These are phyloP conservation scores for Equus przewalskii DNA, from an alignment of 2,113 vertebrate genomes.

Conservation along the genomic window DNA sequence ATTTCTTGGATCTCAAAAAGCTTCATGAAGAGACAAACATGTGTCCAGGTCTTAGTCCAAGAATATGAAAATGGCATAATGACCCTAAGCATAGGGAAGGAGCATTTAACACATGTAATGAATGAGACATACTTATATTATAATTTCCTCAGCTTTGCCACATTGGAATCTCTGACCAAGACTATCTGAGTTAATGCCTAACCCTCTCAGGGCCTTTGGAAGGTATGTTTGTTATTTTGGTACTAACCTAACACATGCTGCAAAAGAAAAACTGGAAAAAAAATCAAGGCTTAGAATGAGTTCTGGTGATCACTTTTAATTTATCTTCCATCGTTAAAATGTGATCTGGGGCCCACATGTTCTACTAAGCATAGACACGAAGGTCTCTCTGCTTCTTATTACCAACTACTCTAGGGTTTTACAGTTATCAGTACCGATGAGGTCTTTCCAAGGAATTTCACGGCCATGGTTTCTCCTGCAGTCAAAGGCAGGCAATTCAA, in stretches of 20 bases:
- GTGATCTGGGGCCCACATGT: constrained; percentile 75
- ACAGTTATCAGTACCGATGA: constrained; percentile 70
- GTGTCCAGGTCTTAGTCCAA: constrained; percentile 7
- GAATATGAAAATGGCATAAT: neutral
- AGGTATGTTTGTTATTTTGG: constrained; percentile 71
- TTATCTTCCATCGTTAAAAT: constrained; percentile 78
- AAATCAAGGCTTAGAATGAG: constrained; percentile 77
- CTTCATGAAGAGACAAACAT: constrained; percentile 42
- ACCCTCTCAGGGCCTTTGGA: neutral
- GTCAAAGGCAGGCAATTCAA: constrained; percentile 67
- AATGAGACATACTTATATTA: neutral
- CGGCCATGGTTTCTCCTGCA: constrained; percentile 71
- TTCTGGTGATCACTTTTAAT: constrained; percentile 80
- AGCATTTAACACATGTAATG: neutral
- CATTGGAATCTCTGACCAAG: constrained; percentile 49
- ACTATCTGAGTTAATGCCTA: neutral
- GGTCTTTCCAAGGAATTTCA: constrained; percentile 81
- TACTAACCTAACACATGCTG: constrained; percentile 57
- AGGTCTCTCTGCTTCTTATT: constrained; percentile 76
- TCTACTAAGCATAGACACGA: constrained; percentile 70
- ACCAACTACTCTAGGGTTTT: constrained; percentile 72
- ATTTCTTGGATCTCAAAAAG: constrained; percentile 42
- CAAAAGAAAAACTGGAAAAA: constrained; percentile 51
- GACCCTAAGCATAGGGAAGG: neutral
- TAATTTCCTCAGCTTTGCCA: neutral